Evolutionary conservation across 2,888 invertebrate species (phyloP).

Genomic region (Lithophane semibrunnea): DNA sequence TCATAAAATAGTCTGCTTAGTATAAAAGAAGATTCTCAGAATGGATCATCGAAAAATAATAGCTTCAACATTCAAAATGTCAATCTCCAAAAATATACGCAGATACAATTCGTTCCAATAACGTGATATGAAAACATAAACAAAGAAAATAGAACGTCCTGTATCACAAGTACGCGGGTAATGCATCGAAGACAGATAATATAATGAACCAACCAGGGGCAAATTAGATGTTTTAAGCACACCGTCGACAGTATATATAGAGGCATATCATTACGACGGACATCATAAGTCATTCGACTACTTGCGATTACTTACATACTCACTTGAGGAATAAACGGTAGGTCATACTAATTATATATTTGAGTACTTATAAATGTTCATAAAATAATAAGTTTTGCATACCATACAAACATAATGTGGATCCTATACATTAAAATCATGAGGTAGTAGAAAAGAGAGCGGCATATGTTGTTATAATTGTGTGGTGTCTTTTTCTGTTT

Average conservation of each 20-base stretch:
- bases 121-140: conserved; percentile 2
- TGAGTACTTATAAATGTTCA: neutral
- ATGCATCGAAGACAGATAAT: conserved; percentile 78
- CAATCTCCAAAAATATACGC: neutral
- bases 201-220: conserved; percentile 80
- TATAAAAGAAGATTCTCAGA: neutral
- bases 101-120: neutral
- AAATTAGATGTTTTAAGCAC: conserved; percentile 83
- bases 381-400: neutral
- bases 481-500: neutral
- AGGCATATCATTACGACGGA: conserved; percentile 71
- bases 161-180: conserved; percentile 70
- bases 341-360: conserved; percentile 59
- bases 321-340: conserved; percentile 71
- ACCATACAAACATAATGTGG: neutral
- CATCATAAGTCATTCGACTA: conserved; percentile 80
- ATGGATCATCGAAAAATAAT: neutral
- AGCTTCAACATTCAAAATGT: neutral
- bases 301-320: conserved; percentile 70
- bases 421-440: neutral
- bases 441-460: neutral
- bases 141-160: conserved; percentile 58
- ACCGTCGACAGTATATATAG: conserved; percentile 81
- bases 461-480: neutral
- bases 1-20: neutral